Percentiles rank a stretch among this genome's conserved stretches.
These are phyloP conservation scores for Ceratitis capitata DNA, from an alignment of 1,140 invertebrate genomes.

Conservation along the genomic window DNA sequence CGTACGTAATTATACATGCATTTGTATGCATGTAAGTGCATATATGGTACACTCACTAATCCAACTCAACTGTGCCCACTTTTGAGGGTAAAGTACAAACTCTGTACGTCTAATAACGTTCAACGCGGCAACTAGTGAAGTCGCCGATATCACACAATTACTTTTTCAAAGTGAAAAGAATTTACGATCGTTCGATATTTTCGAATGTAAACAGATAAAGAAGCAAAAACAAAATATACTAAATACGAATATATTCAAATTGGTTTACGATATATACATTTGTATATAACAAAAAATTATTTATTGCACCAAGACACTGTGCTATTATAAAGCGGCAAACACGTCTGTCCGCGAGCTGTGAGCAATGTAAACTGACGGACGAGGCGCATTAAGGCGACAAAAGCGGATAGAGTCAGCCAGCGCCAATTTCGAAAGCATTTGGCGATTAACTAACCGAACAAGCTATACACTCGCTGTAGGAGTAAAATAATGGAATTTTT, in stretches of 20 bases:
- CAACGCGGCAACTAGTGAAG: not conserved
- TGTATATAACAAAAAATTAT: not conserved
- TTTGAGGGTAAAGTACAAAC: conserved; percentile 8
- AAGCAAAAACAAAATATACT: not conserved
- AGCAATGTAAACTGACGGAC: not conserved
- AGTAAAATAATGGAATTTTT: not conserved
- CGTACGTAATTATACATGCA: no score
- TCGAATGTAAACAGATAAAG: not conserved
- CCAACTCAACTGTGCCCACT: not conserved
- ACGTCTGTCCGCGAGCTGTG: not conserved
- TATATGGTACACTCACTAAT: not conserved
- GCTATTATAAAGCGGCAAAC: not conserved
- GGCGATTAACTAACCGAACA: not conserved
- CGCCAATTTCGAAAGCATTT: not conserved
- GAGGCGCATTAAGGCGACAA: not conserved
- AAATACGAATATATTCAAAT: not conserved
- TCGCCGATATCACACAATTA: not conserved
- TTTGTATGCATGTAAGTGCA: no score
- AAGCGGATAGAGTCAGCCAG: not conserved
- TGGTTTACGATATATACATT: not conserved
- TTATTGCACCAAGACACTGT: not conserved
- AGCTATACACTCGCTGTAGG: no score
- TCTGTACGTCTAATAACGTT: not conserved
- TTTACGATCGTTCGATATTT: not conserved
- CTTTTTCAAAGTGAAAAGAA: no score